These are phyloP conservation scores for Apostichopus japonicus DNA, from an alignment of 35 echinoderm and acorn worm genomes.

Conservation along the genomic window DNA sequence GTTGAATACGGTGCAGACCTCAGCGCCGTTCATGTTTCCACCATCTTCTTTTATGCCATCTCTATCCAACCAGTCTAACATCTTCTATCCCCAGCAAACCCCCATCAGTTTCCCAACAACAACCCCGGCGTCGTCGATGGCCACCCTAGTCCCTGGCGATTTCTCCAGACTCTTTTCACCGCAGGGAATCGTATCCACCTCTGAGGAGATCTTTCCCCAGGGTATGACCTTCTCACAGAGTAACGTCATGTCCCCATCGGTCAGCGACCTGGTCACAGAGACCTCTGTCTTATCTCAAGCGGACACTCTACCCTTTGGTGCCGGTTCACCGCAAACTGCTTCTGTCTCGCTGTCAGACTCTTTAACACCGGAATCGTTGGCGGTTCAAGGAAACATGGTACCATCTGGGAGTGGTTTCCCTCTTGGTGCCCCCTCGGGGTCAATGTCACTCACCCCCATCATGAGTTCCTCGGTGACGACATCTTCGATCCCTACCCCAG, in stretches of 20 bases:
- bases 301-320: neutral
- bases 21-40: slow-evolving; percentile 16
- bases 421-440: neutral
- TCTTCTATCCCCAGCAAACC: neutral
- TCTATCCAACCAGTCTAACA: neutral
- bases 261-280: neutral
- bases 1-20: neutral
- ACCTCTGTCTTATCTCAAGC: neutral
- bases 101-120: slow-evolving; percentile 1
- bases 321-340: neutral
- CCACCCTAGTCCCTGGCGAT: neutral
- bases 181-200: neutral
- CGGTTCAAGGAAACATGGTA: neutral
- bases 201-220: neutral
- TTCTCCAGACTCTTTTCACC: neutral
- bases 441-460: neutral
- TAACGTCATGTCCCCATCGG: neutral
- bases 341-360: neutral
- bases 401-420: neutral
- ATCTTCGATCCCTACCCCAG: neutral
- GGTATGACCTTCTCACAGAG: neutral
- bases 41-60: neutral
- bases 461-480: neutral
- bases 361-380: neutral
- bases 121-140: neutral